A percentile compares a stretch with the other conserved stretches of the same genome.
Evolutionary conservation across 2,888 invertebrate species (phyloP).

Genomic region (Eurois occulta): DNA sequence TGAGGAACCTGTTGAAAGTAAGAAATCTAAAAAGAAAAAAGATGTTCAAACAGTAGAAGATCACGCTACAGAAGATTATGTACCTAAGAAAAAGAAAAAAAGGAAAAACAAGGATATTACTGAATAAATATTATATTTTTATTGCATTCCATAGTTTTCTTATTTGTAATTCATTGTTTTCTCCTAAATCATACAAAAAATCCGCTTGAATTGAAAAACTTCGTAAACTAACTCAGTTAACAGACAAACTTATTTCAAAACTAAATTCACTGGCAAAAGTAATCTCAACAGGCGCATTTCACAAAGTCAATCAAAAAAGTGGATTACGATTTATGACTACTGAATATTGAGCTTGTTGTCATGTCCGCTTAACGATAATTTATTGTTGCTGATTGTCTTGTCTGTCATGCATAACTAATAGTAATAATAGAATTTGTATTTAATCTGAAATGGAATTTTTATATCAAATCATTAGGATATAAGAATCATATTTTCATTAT

Average conservation of each 20-base stretch:
- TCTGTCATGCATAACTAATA: too few relatives aligned
- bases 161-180: neutral
- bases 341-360: too few relatives aligned
- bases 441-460: too few relatives aligned
- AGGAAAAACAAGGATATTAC: constrained; percentile 76
- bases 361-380: too few relatives aligned
- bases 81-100: constrained; percentile 83
- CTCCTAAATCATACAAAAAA: neutral
- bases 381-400: too few relatives aligned
- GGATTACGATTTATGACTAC: too few relatives aligned
- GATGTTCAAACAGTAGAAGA: constrained; percentile 41
- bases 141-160: neutral
- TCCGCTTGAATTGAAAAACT: neutral
- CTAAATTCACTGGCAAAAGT: neutral
- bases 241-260: neutral
- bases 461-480: too few relatives aligned
- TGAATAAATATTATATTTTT: constrained; percentile 46
- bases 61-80: constrained; percentile 65
- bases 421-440: too few relatives aligned
- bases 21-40: constrained; percentile 50
- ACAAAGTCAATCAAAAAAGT: neutral
- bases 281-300: neutral
- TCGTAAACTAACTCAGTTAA: neutral
- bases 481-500: too few relatives aligned
- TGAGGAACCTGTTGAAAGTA: constrained; percentile 35